Conservation (phyloP, 2,888 invertebrate genomes). For the Pollenia angustigena region DNA sequence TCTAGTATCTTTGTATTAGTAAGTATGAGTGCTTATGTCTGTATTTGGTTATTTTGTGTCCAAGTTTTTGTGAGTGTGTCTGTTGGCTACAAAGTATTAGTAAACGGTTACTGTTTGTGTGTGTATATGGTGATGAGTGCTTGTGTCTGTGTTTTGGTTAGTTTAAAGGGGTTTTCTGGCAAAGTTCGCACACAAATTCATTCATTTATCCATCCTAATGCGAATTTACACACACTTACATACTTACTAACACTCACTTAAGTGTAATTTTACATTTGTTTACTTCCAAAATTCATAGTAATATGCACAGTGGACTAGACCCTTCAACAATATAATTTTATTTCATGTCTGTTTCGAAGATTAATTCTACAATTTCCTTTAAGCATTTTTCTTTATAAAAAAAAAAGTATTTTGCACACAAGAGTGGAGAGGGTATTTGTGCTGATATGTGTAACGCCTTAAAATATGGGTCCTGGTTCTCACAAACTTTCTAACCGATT, state of each 20-base stretch:
- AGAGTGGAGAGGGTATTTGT: too few relatives aligned
- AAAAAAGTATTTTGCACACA: too few relatives aligned
- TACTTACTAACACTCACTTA: neutral
- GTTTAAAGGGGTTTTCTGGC: constrained; percentile 43
- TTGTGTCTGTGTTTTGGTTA: constrained; percentile 69
- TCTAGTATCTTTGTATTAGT: neutral
- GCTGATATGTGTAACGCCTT: too few relatives aligned
- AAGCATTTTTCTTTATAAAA: too few relatives aligned
- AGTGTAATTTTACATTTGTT: constrained; percentile 6
- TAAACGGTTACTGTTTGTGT: constrained; percentile 32
- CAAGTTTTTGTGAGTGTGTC: constrained; percentile 9
- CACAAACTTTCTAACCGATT: too few relatives aligned
- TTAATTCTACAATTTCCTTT: too few relatives aligned
- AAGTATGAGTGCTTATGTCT: neutral
- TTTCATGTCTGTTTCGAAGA: too few relatives aligned
- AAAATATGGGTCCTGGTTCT: too few relatives aligned
- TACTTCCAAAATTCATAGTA: constrained; percentile 37
- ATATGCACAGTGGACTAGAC: constrained; percentile 1
- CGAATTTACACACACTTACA: neutral
- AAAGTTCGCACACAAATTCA: constrained; percentile 43
- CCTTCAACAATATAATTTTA: neutral
- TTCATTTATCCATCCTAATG: constrained; percentile 24
- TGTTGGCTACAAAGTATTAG: constrained; percentile 25
- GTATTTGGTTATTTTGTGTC: constrained; percentile 3
- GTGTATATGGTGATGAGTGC: constrained; percentile 58